phyloP scores from a whole-genome alignment of 2,113 vertebrate genomes.

The Zosterops hypoxanthus region DNA sequence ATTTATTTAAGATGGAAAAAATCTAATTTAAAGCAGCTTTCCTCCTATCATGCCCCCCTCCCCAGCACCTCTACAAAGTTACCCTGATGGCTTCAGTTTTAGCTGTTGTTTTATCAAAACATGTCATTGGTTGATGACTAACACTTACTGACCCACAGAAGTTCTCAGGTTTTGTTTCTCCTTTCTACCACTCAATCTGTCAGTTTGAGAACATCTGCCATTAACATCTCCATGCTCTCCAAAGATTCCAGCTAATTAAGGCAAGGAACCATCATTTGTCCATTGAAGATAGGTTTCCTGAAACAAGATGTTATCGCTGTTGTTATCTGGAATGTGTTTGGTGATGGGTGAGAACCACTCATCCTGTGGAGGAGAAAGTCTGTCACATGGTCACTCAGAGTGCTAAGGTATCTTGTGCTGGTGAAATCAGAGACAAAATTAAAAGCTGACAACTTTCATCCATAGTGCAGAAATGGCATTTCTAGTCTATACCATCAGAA shows the following conservation, averaged over 20 bases:
- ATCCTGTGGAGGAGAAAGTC: neutral
- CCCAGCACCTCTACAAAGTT: neutral
- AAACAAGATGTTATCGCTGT: neutral
- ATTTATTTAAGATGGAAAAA: constrained; percentile 7
- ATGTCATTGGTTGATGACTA: neutral
- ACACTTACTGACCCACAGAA: neutral
- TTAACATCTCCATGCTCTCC: neutral
- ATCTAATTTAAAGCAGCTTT: constrained; percentile 39
- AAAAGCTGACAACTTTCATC: neutral
- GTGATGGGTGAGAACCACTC: neutral
- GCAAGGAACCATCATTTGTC: neutral
- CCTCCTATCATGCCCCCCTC: neutral
- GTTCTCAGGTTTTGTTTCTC: neutral
- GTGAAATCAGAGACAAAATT: neutral
- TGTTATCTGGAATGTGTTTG: neutral
- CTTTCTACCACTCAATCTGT: neutral
- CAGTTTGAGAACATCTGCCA: neutral
- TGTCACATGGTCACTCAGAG: neutral
- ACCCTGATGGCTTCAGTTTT: neutral
- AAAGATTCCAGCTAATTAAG: neutral
- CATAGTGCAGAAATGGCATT: neutral
- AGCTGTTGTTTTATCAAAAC: neutral
- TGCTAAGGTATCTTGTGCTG: neutral
- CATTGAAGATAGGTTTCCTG: neutral
- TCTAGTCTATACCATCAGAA: neutral